A percentile compares a stretch with the other conserved stretches of the same genome.
Evolutionary conservation across 2,113 vertebrate species (phyloP).

Genomic region (Geococcyx californianus): DNA sequence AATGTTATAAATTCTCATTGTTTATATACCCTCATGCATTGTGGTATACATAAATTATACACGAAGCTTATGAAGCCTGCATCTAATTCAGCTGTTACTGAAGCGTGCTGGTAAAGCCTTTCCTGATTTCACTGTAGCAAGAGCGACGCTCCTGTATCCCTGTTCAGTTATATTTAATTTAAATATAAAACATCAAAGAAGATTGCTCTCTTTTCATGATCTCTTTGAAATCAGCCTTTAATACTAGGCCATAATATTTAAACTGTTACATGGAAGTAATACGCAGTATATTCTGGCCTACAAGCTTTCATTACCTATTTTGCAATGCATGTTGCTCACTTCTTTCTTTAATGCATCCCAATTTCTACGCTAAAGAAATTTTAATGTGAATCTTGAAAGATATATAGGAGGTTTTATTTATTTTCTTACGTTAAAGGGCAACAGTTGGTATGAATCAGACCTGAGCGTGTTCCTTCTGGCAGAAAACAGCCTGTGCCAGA

Average conservation of each 20-base stretch:
- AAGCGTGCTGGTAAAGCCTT: neutral
- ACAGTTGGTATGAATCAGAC: slow-evolving; percentile 38
- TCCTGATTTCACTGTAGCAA: neutral
- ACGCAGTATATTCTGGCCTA: neutral
- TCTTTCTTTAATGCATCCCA: neutral
- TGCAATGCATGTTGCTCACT: neutral
- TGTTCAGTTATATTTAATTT: slow-evolving; percentile 14
- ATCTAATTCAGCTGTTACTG: neutral
- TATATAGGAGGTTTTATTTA: neutral
- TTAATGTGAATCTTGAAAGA: neutral
- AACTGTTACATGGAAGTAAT: neutral
- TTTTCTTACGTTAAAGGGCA: slow-evolving; percentile 7
- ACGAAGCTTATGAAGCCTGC: neutral
- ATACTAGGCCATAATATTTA: neutral
- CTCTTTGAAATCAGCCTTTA: slow-evolving; percentile 39
- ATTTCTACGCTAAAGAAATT: slow-evolving; percentile 4
- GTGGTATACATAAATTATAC: neutral
- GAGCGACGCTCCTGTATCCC: neutral
- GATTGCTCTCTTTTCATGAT: neutral
- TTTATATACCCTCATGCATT: neutral
- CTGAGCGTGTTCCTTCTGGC: slow-evolving; percentile 16
- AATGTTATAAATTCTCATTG: neutral
- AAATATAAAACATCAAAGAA: slow-evolving; percentile 28
- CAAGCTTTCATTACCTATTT: slow-evolving; percentile 11
- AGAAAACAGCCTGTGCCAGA: slow-evolving; percentile 23